A percentile compares a stretch with the other conserved stretches of the same genome.
Conservation (phyloP, 2,113 vertebrate genomes). For the Chaenogobius annularis region DNA sequence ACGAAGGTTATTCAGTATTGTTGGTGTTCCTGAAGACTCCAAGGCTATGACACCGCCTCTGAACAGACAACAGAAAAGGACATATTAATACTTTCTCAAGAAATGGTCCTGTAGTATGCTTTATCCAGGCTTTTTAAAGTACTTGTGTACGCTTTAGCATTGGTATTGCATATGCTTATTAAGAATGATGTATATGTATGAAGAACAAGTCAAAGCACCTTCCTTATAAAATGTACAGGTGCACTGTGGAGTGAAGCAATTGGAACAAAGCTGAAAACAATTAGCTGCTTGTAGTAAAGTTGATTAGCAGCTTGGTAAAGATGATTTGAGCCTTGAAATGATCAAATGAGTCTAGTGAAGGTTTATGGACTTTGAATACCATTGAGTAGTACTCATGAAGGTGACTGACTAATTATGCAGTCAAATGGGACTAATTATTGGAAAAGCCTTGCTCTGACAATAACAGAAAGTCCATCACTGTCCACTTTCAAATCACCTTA, state of each 20-base stretch:
- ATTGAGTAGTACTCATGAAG: too few relatives aligned
- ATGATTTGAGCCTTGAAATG: too few relatives aligned
- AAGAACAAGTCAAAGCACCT: not conserved
- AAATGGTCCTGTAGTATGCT: not conserved
- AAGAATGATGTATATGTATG: not conserved
- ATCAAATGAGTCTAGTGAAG: too few relatives aligned
- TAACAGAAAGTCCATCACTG: too few relatives aligned
- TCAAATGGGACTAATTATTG: too few relatives aligned
- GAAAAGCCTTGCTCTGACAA: too few relatives aligned
- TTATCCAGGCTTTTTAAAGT: not conserved
- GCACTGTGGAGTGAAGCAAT: not conserved
- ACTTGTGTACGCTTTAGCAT: not conserved
- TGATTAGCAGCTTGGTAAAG: not conserved
- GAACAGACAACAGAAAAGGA: conserved; percentile 21
- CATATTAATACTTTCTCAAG: not conserved
- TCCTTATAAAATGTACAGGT: not conserved
- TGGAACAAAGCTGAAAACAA: not conserved
- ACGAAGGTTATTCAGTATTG: conserved; percentile 64
- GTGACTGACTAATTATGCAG: too few relatives aligned
- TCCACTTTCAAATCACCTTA: too few relatives aligned
- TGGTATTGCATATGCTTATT: not conserved
- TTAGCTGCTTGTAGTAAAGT: too few relatives aligned
- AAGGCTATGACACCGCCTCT: conserved; percentile 78
- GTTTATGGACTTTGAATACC: too few relatives aligned
- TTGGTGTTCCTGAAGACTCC: conserved; percentile 68